phyloP scores from a whole-genome alignment of 1,140 invertebrate species.

The Lordiphosa stackelbergi region DNA sequence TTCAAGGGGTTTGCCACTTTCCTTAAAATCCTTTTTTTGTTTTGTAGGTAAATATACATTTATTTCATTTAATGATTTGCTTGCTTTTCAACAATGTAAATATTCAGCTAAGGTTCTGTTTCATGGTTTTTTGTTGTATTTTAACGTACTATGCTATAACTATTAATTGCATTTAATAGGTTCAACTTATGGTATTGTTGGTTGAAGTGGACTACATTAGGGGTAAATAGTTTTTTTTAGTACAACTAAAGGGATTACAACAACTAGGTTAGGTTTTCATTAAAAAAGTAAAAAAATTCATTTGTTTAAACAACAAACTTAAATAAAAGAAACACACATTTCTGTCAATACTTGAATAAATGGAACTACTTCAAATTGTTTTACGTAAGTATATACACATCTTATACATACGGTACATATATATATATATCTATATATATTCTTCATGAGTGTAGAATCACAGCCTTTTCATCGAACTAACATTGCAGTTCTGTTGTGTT shows the following conservation, averaged over 20 bases:
- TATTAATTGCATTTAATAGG: constrained; percentile 46
- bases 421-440: constrained; percentile 36
- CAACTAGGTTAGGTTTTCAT: constrained; percentile 34
- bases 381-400: constrained; percentile 22
- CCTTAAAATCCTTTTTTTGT: constrained; percentile 1
- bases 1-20: no score
- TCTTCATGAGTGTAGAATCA: constrained; percentile 75
- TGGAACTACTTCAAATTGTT: constrained; percentile 22
- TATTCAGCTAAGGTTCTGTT: constrained; percentile 62
- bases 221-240: constrained; percentile 46
- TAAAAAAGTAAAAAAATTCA: constrained; percentile 57
- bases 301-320: constrained; percentile 40
- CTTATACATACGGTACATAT: constrained; percentile 8
- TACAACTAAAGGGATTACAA: constrained; percentile 54
- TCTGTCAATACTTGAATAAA: constrained; percentile 53
- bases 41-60: constrained; percentile 70
- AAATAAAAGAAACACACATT: constrained; percentile 29
- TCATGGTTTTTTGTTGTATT: constrained; percentile 37
- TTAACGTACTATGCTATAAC: constrained; percentile 38
- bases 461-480: constrained; percentile 67
- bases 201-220: constrained; percentile 39
- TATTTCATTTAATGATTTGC: constrained; percentile 66
- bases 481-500: constrained; percentile 53
- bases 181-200: constrained; percentile 31
- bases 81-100: constrained; percentile 70